Conservation (phyloP, 2,113 vertebrate genomes). For the Uria lomvia region DNA sequence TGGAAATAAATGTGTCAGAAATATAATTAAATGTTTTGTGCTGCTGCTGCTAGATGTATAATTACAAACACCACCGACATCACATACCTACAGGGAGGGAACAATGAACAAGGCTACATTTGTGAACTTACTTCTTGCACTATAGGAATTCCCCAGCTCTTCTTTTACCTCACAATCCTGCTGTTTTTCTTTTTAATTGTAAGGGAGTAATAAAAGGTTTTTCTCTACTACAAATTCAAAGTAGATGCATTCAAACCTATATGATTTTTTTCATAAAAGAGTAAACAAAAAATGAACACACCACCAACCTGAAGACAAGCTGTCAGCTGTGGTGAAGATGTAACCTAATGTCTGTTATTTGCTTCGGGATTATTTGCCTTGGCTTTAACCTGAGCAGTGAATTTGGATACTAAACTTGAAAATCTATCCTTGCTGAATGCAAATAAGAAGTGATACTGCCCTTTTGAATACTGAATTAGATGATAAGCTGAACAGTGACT, state of each 20-base stretch:
- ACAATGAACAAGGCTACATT: not conserved
- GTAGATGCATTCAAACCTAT: not conserved
- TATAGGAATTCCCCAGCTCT: not conserved
- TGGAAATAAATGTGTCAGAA: slow-evolving; percentile 34
- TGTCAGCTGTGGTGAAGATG: not conserved
- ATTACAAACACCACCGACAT: not conserved
- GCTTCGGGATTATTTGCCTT: not conserved
- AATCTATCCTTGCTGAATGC: not conserved
- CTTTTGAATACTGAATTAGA: not conserved
- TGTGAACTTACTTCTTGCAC: not conserved
- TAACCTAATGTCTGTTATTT: not conserved
- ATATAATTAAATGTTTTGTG: slow-evolving; percentile 24
- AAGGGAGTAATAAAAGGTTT: not conserved
- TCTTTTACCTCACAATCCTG: not conserved
- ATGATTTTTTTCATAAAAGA: not conserved
- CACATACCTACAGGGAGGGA: not conserved
- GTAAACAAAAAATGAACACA: not conserved
- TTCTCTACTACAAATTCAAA: not conserved
- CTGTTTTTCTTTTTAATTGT: not conserved
- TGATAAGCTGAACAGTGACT: not conserved
- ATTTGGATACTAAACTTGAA: not conserved
- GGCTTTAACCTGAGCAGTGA: not conserved
- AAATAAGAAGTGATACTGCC: not conserved
- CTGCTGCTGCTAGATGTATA: not conserved
- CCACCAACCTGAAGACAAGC: not conserved